Evolutionary conservation across 2,888 invertebrate species (phyloP), one percentile per base, ranked within the genome.

Genomic region (Junonia oenone): DNA sequence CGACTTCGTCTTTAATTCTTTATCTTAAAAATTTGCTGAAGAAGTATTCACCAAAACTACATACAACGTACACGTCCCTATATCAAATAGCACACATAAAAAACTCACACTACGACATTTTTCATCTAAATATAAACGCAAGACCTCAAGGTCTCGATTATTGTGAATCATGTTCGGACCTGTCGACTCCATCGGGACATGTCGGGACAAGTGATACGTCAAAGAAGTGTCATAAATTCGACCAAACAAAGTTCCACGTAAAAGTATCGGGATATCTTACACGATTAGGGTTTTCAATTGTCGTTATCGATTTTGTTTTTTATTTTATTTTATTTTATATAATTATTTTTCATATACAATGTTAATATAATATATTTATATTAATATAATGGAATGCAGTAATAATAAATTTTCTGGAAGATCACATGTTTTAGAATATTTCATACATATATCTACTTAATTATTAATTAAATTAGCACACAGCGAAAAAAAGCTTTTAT

Each of bases 121-220:
- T 19, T 9, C 26, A 11, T 19, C n/a, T 19, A 37, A 56, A 29
- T 26, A 27, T 29, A 19, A 9, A 11, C 14, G 31, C 5, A 5
- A 19, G 19, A 37, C 52, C 46, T 35, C 29, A 40, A 45, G n/a
- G 11, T 63, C 64, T 61, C 61, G 55, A 43, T 56, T n/a, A n/a
- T n/a, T 47, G 56, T 48, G 52, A 63, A 63, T 67, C 67, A 63
- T 63, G 68, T 64, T 58, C 48, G 60, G 59, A 68, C 68, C 66
- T 71, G 70, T 69, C 64, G 63, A 50, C 51, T 55, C 62, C 51
- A 46, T 55, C 31, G 52, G 54, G 49, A 68, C 68, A 65, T 67
- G 68, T 67, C 66, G 66, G 63, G 50, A 67, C 66, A 65, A 70
- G 69, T 65, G 68, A 62, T 64, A 63, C 66, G 60, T 64, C 64